Conservation (phyloP, 2,113 vertebrate genomes). For the Cyphomyrus discorhynchus region DNA sequence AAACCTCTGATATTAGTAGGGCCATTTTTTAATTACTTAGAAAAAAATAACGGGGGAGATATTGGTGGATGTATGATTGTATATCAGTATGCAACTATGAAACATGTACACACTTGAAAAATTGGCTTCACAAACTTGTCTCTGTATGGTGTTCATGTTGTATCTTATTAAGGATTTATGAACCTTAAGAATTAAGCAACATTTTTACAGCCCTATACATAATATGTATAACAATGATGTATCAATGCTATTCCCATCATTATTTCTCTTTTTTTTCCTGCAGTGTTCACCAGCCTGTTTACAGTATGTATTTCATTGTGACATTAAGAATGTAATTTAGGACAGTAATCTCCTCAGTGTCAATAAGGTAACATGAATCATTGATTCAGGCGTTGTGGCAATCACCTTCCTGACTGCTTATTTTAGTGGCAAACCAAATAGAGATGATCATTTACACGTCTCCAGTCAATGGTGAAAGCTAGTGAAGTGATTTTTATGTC, state of each 20-base stretch:
- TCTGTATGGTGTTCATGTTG: not conserved
- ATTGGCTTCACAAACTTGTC: not conserved
- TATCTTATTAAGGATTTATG: not conserved
- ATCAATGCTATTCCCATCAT: not conserved
- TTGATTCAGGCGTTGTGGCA: constrained; percentile 6
- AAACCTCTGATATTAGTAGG: not conserved
- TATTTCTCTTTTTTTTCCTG: not conserved
- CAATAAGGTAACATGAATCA: constrained; percentile 35
- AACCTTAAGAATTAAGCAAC: not conserved
- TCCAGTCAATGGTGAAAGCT: not conserved
- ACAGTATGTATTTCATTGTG: constrained; percentile 31
- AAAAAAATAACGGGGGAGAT: not conserved
- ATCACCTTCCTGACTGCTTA: not conserved
- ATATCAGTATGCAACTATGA: not conserved
- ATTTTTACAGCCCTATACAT: not conserved
- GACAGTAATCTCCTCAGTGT: constrained; percentile 48
- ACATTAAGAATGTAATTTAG: constrained; percentile 53
- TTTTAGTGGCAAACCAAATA: not conserved
- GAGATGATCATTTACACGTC: not conserved
- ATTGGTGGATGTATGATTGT: not conserved
- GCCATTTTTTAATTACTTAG: not conserved
- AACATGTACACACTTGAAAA: not conserved
- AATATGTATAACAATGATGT: not conserved
- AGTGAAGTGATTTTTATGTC: not conserved
- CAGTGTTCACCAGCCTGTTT: constrained; percentile 1